Evolutionary conservation across 2,888 invertebrate genomes (phyloP).

Genomic region (Cataglyphis rosenhaueri): DNA sequence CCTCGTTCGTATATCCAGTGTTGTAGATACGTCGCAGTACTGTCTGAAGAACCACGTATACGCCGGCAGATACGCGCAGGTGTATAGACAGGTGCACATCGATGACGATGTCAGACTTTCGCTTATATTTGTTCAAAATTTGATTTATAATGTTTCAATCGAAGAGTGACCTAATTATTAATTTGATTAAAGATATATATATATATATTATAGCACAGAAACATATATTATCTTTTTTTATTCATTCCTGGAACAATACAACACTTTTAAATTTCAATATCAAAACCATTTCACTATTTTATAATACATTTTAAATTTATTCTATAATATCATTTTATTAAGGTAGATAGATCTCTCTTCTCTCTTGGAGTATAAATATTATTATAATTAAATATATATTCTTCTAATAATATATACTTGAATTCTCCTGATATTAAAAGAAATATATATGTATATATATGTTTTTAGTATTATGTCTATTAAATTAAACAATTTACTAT

Average conservation of each 20-base stretch:
- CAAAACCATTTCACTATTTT: not conserved
- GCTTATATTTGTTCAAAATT: not conserved
- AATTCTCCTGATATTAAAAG: too few species aligned
- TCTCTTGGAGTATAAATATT: not conserved
- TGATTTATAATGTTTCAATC: conserved; percentile 19
- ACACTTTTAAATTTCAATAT: not conserved
- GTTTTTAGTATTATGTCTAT: not conserved
- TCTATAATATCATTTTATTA: conserved; percentile 15
- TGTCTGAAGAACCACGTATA: conserved; percentile 72
- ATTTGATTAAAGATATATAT: not conserved
- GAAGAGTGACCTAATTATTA: not conserved
- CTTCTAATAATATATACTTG: too few species aligned
- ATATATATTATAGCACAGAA: too few species aligned
- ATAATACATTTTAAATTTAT: not conserved
- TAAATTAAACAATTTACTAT: not conserved
- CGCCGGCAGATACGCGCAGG: conserved; percentile 61
- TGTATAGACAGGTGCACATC: conserved; percentile 65
- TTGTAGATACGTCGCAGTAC: conserved; percentile 81
- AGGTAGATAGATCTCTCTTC: not conserved
- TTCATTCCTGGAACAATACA: not conserved
- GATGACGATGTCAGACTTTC: conserved; percentile 46
- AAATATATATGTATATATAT: too few species aligned
- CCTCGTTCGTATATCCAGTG: conserved; percentile 82
- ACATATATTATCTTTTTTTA: not conserved
- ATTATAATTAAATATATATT: not conserved